A percentile compares a stretch with the other conserved stretches of the same genome.
phyloP scores from a whole-genome alignment of 2,888 invertebrate species.

The Tenthredo scrophulariae region DNA sequence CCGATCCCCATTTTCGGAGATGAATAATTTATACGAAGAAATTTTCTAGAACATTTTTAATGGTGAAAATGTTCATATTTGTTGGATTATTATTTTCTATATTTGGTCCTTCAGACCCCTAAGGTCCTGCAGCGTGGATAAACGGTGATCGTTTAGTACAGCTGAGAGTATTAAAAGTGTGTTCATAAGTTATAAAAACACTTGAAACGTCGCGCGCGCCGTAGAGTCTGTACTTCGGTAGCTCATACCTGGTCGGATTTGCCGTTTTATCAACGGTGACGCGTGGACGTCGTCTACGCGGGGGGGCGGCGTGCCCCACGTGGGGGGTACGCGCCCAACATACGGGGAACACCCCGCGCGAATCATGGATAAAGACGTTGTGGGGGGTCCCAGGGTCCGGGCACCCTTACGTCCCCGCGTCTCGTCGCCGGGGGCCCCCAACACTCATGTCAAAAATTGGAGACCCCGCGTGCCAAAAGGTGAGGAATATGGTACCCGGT shows the following conservation, averaged over 20 bases:
- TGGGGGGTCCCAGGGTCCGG: slow-evolving; percentile 73
- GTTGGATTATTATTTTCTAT: neutral
- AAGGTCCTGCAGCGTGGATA: neutral
- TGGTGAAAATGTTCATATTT: neutral
- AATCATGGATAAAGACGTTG: slow-evolving; percentile 74
- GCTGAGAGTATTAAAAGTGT: neutral
- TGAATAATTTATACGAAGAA: neutral
- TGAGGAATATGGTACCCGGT: neutral
- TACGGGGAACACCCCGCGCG: slow-evolving; percentile 70
- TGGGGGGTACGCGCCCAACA: slow-evolving; percentile 74
- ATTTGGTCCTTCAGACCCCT: neutral
- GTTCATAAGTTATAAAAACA: slow-evolving; percentile 22
- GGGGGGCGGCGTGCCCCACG: slow-evolving; percentile 66
- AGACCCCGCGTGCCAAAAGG: slow-evolving; percentile 1
- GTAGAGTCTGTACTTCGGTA: neutral
- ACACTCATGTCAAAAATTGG: slow-evolving; percentile 8
- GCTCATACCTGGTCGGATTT: slow-evolving; percentile 28
- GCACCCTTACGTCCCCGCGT: slow-evolving; percentile 44
- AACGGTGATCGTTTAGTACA: neutral
- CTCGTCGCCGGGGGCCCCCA: slow-evolving; percentile 31
- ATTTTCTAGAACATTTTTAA: neutral
- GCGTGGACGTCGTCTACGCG: slow-evolving; percentile 54
- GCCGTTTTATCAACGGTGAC: slow-evolving; percentile 47
- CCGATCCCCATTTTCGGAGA: neutral
- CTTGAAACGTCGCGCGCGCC: slow-evolving; percentile 18